Percentiles rank a stretch among this genome's conserved stretches.
Evolutionary conservation across 2,888 invertebrate genomes (phyloP).

Genomic region (Aspidiotus rigidus): DNA sequence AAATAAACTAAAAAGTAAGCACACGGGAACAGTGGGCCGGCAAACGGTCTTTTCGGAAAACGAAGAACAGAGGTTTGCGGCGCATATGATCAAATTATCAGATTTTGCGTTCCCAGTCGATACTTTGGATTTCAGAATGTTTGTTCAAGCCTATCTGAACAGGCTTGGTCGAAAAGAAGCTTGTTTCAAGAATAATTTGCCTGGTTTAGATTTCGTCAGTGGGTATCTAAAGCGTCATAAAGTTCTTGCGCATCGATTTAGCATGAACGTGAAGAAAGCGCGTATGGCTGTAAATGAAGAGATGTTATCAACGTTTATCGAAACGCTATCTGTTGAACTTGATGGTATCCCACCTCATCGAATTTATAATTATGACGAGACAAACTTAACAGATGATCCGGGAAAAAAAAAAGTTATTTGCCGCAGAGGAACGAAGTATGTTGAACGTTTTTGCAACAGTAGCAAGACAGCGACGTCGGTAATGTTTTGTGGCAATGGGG

Average conservation of each 20-base stretch:
- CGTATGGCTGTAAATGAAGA: conserved; percentile 36
- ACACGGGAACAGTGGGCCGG: conserved; percentile 29
- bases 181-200: conserved; percentile 38
- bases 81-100: conserved; percentile 36
- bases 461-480: conserved; percentile 40
- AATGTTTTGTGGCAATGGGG: conserved; percentile 42
- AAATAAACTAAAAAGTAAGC: conserved; percentile 37
- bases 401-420: conserved; percentile 39
- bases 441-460: conserved; percentile 40
- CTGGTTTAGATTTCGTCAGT: conserved; percentile 39
- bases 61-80: conserved; percentile 38
- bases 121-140: conserved; percentile 24
- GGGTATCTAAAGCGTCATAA: conserved; percentile 36
- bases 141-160: conserved; percentile 29
- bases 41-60: conserved; percentile 36
- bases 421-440: conserved; percentile 41
- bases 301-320: conserved; percentile 36
- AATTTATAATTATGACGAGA: conserved; percentile 42
- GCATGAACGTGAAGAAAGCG: conserved; percentile 37
- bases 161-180: conserved; percentile 28
- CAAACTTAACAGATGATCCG: conserved; percentile 41
- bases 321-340: conserved; percentile 34
- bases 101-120: conserved; percentile 39
- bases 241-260: conserved; percentile 34
- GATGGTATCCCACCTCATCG: conserved; percentile 37